Evolutionary conservation across 1,140 invertebrate genomes (phyloP).

Genomic region (Goniozus legneri): DNA sequence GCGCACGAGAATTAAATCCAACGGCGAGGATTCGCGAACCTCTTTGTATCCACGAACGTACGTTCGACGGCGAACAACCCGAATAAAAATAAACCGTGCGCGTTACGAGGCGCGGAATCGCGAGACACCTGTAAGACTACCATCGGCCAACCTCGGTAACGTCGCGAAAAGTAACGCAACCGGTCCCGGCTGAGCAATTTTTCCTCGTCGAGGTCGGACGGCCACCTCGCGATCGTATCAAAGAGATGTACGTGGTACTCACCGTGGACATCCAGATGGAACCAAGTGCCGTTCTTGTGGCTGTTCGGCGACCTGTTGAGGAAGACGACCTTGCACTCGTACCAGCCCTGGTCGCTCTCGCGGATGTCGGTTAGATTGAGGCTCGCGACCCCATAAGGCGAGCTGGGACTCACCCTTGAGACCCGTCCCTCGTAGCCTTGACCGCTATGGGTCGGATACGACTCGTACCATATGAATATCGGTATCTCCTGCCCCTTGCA

Average conservation of each 20-base stretch:
- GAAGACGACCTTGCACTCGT: constrained; percentile 95
- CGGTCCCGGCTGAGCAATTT: background rate
- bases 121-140: too few relatives aligned
- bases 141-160: too few relatives aligned
- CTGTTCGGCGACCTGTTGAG: constrained; percentile 87
- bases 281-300: constrained; percentile 92
- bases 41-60: too few relatives aligned
- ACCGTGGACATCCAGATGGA: constrained; percentile 92
- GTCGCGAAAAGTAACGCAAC: too few relatives aligned
- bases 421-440: constrained; percentile 89
- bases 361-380: constrained; percentile 91
- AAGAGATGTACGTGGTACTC: constrained; percentile 36
- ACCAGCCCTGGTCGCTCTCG: constrained; percentile 94
- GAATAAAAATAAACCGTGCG: too few relatives aligned
- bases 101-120: too few relatives aligned
- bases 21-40: too few relatives aligned
- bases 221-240: too few relatives aligned
- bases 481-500: constrained; percentile 86
- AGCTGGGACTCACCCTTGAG: constrained; percentile 79
- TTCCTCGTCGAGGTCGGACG: too few relatives aligned
- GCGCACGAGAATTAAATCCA: too few relatives aligned
- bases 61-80: too few relatives aligned
- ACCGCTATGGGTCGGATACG: constrained; percentile 90
- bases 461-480: constrained; percentile 97
- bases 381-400: constrained; percentile 83